Percentiles rank a stretch among this genome's conserved stretches.
Evolutionary conservation across 1,140 invertebrate species (phyloP).

Genomic region (Psilanteris sp.): DNA sequence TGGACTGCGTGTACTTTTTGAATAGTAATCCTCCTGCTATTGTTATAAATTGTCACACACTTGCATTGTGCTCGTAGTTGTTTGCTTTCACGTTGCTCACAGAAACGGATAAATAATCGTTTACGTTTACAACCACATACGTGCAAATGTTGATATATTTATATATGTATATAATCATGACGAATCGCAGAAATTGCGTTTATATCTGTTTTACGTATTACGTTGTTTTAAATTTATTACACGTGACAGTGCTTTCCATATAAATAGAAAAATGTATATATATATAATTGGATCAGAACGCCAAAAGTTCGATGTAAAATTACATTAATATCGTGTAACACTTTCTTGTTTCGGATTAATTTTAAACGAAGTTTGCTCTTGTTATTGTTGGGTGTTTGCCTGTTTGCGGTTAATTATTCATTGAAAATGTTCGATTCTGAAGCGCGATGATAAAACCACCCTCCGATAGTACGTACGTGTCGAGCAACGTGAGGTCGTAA

Average conservation of each 20-base stretch:
- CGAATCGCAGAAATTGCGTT: slow-evolving; percentile 36
- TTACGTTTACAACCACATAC: slow-evolving; percentile 6
- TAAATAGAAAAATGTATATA: slow-evolving; percentile 62
- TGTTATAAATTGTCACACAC: slow-evolving; percentile 10
- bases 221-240: slow-evolving; percentile 18
- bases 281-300: slow-evolving; percentile 58
- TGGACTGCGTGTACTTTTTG: slow-evolving; percentile 15
- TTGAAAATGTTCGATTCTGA: slow-evolving; percentile 4
- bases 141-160: slow-evolving; percentile 11
- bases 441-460: slow-evolving; percentile 14
- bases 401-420: too few relatives aligned
- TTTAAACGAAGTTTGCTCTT: background rate
- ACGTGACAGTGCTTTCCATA: slow-evolving; percentile 36
- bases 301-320: slow-evolving; percentile 65
- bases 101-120: slow-evolving; percentile 40
- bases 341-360: slow-evolving; percentile 29
- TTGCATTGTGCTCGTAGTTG: slow-evolving; percentile 26
- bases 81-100: slow-evolving; percentile 53
- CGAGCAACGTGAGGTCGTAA: slow-evolving; percentile 64
- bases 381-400: background rate
- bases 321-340: slow-evolving; percentile 62
- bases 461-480: slow-evolving; percentile 32
- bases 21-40: slow-evolving; percentile 5
- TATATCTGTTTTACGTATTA: slow-evolving; percentile 25
- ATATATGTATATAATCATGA: slow-evolving; percentile 17